Conservation (phyloP, 1,140 invertebrate species). For the Danaus melanippus region DNA sequence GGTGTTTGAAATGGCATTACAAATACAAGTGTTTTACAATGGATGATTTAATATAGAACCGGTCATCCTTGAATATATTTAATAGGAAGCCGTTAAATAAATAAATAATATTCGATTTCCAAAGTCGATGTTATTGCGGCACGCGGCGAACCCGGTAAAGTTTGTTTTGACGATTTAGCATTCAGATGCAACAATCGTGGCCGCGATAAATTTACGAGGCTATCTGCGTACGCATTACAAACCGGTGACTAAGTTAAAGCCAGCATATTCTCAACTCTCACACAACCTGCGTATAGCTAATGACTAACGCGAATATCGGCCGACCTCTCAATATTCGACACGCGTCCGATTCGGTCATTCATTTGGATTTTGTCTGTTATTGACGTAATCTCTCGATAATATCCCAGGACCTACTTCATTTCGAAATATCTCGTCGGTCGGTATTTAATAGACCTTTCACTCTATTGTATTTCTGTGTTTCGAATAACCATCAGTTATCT, state of each 20-base stretch:
- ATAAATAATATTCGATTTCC: too few relatives aligned
- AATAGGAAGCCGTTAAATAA: too few relatives aligned
- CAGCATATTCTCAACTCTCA: constrained; percentile 25
- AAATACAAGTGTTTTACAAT: constrained; percentile 35
- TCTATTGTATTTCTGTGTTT: too few relatives aligned
- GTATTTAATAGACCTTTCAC: too few relatives aligned
- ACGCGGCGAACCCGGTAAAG: constrained; percentile 1
- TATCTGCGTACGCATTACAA: constrained; percentile 48
- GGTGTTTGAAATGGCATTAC: constrained; percentile 20
- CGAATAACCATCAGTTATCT: too few relatives aligned
- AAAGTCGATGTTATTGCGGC: too few relatives aligned
- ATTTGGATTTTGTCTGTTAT: too few relatives aligned
- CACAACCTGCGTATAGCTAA: constrained; percentile 28
- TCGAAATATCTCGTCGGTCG: too few relatives aligned
- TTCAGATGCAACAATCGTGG: constrained; percentile 21
- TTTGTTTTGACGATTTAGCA: constrained; percentile 23
- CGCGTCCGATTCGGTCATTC: constrained; percentile 13
- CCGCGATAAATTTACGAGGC: constrained; percentile 39
- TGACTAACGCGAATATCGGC: constrained; percentile 26
- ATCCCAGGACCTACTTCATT: too few relatives aligned
- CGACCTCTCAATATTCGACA: constrained; percentile 18
- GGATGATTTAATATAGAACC: constrained; percentile 35
- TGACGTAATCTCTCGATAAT: too few relatives aligned
- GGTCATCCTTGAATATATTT: constrained; percentile 12
- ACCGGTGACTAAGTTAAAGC: constrained; percentile 47